Evolutionary conservation across 1,140 invertebrate species (phyloP), one percentile per base, ranked within the genome.

Genomic region (Drosophila sulfurigaster): DNA sequence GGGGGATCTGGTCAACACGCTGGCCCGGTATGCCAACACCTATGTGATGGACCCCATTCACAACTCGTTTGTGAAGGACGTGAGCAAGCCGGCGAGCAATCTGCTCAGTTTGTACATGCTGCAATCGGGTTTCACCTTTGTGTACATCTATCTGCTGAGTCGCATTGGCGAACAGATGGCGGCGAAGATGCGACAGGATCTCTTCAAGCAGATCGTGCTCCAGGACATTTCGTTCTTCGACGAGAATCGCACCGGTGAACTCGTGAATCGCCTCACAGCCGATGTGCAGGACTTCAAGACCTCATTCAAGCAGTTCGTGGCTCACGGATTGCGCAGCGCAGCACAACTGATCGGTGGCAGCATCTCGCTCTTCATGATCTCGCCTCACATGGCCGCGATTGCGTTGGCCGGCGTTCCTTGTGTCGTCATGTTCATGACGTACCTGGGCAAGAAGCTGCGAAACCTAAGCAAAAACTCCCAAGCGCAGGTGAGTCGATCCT

Each of bases 271-370:
- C 87, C 93, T 99, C 62, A 98, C 98, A 25, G 95, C 96, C 75
- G 98, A 99, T 94, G 96, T 99, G 15, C 98, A 99, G 93, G 98
- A 99, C 85, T 99, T 99, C 89, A 99, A 99, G 93, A 98, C 98
- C 82, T 97, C 97, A 3, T 99, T 99, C 90, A 99, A 99, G 93
- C 95, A 96, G 75, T 96, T 96, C 51, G 95, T 99, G 65, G 97
- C 98, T 3, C 97, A 98, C 92, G 98, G 98, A 1, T 89, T 99
- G 43, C 94, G 97, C 79, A 97, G 97, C 64, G 92, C 94, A 11
- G 96, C 97, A 8, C 98, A 99, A 94, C 96, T 97, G 77, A 82
- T 93, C 0, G 92, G 92, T 11, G 92, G 92, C 51, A 80, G 82
- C n/a, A 83, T 93, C 35, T 93, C 92, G 35, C 69, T 93, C 7